Evolutionary conservation across 2,888 invertebrate species (phyloP), one percentile per base, ranked within the genome.

Genomic region (Amphipoea lucens): DNA sequence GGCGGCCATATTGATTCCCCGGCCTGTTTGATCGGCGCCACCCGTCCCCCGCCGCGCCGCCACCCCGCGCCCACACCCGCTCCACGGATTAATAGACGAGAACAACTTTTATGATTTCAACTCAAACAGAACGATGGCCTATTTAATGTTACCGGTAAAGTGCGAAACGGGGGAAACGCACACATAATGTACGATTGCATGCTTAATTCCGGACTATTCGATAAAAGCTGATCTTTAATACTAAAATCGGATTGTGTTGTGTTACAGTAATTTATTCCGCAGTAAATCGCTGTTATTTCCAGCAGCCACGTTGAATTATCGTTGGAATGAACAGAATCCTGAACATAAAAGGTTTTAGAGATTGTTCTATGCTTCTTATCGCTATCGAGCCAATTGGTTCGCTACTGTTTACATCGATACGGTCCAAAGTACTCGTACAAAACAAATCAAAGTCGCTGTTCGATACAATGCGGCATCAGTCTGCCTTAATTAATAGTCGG

Each of bases 91-190:
- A 96, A 96, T 96, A 96, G 95, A 96, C 93, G 95, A 95, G 95
- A 96, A 95, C 95, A 96, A 96, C 96, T 96, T 96, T 96, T 96
- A 96, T 96, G 96, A 96, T 96, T 96, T 96, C 95, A 96, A 96
- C 94, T 96, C 94, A 96, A 96, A 96, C 95, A 95, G 92, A 93
- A 92, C 93, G 92, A 92, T 91, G 90, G 87, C 91, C 90, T 93
- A 92, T 92, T 93, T 94, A 91, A 92, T 91, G 91, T 90, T 91
- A 89, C 90, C 89, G 88, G 87, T 89, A 89, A 88, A 88, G 83
- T 88, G 83, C 85, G 89, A 88, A 90, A 81, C 71, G 73, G 76
- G 66, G 76, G 73, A 81, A 81, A 88, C 86, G 84, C 78, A 88
- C 81, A 83, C 82, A 78, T 85, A 86, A 78, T 88, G 74, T 84